Percentiles rank a stretch among this genome's conserved stretches.
Conservation (phyloP, 1,140 invertebrate species). For the Melanaphis sacchari region DNA sequence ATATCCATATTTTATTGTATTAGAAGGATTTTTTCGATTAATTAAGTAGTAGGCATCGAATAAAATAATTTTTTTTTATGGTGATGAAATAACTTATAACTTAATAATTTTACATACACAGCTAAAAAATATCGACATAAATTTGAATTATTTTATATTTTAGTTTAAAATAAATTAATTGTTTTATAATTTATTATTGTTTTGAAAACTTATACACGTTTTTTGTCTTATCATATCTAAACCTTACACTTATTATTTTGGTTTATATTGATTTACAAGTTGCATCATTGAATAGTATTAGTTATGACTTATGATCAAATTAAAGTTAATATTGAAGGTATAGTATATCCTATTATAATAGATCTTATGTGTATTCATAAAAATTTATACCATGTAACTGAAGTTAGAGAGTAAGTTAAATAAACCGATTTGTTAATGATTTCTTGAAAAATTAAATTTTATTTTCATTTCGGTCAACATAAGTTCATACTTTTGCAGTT, state of each 20-base stretch:
- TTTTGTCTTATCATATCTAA: neutral
- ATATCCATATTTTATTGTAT: neutral
- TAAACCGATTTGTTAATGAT: neutral
- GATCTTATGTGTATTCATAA: too few relatives aligned
- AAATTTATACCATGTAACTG: too few relatives aligned
- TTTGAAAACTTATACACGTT: too few relatives aligned
- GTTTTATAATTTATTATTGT: too few relatives aligned
- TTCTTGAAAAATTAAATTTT: neutral
- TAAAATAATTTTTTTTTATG: neutral
- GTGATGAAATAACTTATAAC: too few relatives aligned
- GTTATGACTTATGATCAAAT: too few relatives aligned
- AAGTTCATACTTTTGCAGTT: neutral
- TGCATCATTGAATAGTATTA: neutral
- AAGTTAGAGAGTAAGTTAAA: neutral
- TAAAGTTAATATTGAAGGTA: too few relatives aligned
- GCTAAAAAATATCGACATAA: too few relatives aligned
- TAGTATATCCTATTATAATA: too few relatives aligned
- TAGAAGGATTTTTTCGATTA: neutral
- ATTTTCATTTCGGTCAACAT: neutral
- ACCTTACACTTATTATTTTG: neutral
- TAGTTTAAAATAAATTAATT: too few relatives aligned
- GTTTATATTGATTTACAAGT: neutral
- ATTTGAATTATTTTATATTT: too few relatives aligned
- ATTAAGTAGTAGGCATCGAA: neutral
- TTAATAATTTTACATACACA: too few relatives aligned